Evolutionary conservation across 1,140 invertebrate species (phyloP).

Genomic region (Apis florea): DNA sequence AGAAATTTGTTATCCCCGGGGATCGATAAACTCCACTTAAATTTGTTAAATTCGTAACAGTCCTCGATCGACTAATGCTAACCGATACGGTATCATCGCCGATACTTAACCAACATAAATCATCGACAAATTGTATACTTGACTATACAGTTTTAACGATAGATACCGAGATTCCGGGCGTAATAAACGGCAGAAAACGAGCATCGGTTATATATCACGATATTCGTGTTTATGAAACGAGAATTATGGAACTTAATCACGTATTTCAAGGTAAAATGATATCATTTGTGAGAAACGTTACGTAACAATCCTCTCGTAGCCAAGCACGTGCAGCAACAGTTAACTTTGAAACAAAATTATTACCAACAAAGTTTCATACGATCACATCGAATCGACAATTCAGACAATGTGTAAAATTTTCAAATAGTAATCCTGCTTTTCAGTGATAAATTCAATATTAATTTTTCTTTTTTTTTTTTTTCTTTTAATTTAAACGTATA

Average conservation of each 20-base stretch:
- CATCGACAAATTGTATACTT: conserved; percentile 11
- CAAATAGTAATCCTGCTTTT: too few species aligned
- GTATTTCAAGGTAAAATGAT: not conserved
- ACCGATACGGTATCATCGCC: not conserved
- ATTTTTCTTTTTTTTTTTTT: too few species aligned
- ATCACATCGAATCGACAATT: too few species aligned
- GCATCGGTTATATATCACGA: not conserved
- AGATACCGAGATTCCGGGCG: not conserved
- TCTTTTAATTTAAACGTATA: too few species aligned
- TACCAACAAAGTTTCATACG: too few species aligned
- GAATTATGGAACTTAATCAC: conserved; percentile 1
- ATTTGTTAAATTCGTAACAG: not conserved
- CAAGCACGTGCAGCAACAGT: too few species aligned
- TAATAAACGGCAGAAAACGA: not conserved
- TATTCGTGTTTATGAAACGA: not conserved
- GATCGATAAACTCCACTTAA: not conserved
- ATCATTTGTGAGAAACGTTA: too few species aligned
- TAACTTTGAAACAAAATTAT: too few species aligned
- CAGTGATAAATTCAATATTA: too few species aligned
- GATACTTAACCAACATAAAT: not conserved
- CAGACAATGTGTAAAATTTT: too few species aligned
- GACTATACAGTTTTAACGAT: not conserved
- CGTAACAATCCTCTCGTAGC: too few species aligned
- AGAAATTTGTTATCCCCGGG: not conserved
- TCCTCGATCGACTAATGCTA: not conserved